phyloP scores from a whole-genome alignment of 2,797 vertebrate genomes.

The Crocidura indochinensis region DNA sequence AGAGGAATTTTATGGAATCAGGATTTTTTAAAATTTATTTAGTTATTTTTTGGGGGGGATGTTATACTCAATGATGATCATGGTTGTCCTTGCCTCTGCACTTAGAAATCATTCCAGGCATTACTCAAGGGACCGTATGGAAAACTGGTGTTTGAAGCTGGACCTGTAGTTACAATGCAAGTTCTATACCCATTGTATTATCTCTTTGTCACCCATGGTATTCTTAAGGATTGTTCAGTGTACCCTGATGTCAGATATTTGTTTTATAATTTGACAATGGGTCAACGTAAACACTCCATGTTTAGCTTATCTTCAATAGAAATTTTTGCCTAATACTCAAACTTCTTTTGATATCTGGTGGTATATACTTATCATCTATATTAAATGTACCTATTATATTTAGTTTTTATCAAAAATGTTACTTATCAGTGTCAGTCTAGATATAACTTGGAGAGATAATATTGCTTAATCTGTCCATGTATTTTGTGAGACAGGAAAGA shows the following conservation, averaged over 20 bases:
- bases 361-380: neutral
- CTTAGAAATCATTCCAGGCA: too few species aligned
- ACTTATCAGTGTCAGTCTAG: neutral
- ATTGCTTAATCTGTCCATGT: neutral
- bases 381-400: constrained; percentile 17
- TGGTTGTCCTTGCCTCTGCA: too few species aligned
- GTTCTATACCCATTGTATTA: too few species aligned
- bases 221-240: neutral
- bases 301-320: neutral
- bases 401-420: constrained; percentile 45
- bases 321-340: neutral
- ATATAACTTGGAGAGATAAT: neutral
- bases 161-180: too few species aligned
- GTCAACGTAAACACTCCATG: neutral
- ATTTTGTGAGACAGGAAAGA: neutral
- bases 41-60: too few species aligned
- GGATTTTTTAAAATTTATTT: neutral
- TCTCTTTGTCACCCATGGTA: too few species aligned
- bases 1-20: constrained; percentile 25
- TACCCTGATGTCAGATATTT: neutral
- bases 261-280: neutral
- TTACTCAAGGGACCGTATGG: too few species aligned
- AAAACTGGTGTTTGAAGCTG: too few species aligned
- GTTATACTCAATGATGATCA: too few species aligned
- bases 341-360: neutral